These are phyloP conservation scores for Rhynchotus rufescens DNA, from an alignment of 2,797 vertebrate species.

Conservation along the genomic window DNA sequence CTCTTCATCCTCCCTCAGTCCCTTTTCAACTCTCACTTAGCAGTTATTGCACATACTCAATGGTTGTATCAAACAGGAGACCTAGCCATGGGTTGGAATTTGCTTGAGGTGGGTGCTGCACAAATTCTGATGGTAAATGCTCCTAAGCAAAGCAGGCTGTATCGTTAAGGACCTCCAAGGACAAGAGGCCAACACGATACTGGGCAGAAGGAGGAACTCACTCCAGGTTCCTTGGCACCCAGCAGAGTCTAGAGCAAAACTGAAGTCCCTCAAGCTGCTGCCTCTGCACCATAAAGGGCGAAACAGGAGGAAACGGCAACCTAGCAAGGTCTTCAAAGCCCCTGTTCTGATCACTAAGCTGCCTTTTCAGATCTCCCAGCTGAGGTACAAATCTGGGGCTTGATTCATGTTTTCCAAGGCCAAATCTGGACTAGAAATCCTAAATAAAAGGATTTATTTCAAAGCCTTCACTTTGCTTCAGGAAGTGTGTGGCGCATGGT, in stretches of 20 bases:
- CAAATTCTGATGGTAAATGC: neutral
- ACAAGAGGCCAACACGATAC: neutral
- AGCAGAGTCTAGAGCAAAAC: neutral
- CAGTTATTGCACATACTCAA: fast-evolving
- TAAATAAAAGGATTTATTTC: neutral
- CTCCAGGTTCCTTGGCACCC: neutral
- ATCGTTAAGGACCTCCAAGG: neutral
- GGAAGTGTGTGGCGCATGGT: neutral
- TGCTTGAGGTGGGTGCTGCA: neutral
- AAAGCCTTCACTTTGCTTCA: neutral
- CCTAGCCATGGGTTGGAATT: neutral
- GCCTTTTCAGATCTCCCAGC: neutral
- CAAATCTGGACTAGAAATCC: neutral
- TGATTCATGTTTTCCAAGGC: neutral
- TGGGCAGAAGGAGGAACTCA: neutral
- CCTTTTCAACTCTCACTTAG: neutral
- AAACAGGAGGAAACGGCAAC: neutral
- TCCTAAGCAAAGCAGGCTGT: neutral
- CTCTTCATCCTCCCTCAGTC: neutral
- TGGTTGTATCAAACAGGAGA: neutral
- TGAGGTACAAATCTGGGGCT: neutral
- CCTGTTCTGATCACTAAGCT: neutral
- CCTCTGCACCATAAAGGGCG: fast-evolving
- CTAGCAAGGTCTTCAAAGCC: neutral
- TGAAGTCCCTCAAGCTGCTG: fast-evolving